Conservation (phyloP, 2,113 vertebrate species). For the Myotis lucifugus region DNA sequence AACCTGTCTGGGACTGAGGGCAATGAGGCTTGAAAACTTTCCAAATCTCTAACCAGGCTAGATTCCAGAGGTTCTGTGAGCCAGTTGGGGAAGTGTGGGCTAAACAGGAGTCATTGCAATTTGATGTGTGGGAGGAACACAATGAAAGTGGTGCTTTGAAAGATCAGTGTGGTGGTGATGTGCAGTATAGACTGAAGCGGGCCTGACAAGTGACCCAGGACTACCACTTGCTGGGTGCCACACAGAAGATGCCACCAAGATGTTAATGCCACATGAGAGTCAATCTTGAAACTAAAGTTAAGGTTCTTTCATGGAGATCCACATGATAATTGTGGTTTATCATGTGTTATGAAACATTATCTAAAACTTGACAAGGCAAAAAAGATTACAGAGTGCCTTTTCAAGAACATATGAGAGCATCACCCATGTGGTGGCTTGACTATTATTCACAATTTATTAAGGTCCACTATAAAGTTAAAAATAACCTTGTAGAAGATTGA, state of each 20-base stretch:
- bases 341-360: slow-evolving; percentile 4
- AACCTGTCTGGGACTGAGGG: background rate
- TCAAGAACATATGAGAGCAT: background rate
- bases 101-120: slow-evolving; percentile 26
- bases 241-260: slow-evolving; percentile 9
- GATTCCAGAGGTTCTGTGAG: slow-evolving; percentile 32
- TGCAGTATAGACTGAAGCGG: background rate
- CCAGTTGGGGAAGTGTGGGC: background rate
- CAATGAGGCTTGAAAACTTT: background rate
- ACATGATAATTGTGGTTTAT: background rate
- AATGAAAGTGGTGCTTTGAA: slow-evolving; percentile 32
- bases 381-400: slow-evolving; percentile 1
- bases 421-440: background rate
- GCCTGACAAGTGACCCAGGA: background rate
- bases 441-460: background rate
- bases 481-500: background rate
- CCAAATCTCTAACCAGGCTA: background rate
- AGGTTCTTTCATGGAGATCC: background rate
- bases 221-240: background rate
- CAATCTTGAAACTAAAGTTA: background rate
- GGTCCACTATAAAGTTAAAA: background rate
- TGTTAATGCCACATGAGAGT: background rate
- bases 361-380: slow-evolving; percentile 8
- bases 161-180: background rate
- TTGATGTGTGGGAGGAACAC: background rate